phyloP scores from a whole-genome alignment of 1,140 invertebrate genomes.

The Samia ricini region DNA sequence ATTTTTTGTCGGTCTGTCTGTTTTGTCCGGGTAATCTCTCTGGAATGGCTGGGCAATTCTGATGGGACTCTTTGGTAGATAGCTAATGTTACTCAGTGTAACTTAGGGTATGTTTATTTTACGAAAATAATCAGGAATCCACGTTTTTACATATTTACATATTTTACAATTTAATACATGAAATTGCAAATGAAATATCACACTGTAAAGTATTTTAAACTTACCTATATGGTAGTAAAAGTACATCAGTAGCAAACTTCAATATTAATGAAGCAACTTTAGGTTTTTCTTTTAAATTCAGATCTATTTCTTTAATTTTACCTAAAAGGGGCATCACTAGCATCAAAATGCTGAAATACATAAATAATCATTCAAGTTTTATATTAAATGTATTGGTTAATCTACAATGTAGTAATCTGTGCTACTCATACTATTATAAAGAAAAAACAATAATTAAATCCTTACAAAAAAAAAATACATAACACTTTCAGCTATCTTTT shows the following conservation, averaged over 20 bases:
- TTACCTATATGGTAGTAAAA: constrained; percentile 92
- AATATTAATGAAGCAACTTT: constrained; percentile 84
- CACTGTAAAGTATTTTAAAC: neutral
- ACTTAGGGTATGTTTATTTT: too few relatives aligned
- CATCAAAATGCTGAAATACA: constrained; percentile 83
- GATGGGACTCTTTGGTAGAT: too few relatives aligned
- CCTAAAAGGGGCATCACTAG: constrained; percentile 89
- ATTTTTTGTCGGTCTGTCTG: too few relatives aligned
- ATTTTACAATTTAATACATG: too few relatives aligned
- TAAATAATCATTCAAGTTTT: neutral
- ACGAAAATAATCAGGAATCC: too few relatives aligned
- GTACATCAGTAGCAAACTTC: constrained; percentile 88
- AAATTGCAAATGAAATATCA: too few relatives aligned
- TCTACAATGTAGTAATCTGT: neutral
- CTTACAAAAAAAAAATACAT: too few relatives aligned
- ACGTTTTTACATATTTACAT: too few relatives aligned
- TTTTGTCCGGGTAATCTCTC: too few relatives aligned
- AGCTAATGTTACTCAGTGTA: too few relatives aligned
- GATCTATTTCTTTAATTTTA: constrained; percentile 72
- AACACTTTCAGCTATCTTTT: too few relatives aligned
- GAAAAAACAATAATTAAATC: neutral
- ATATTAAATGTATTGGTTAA: neutral
- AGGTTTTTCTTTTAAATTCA: constrained; percentile 81
- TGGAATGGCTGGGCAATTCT: too few relatives aligned
- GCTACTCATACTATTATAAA: neutral